A percentile compares a stretch with the other conserved stretches of the same genome.
Evolutionary conservation across 37 sponge, comb jelly and placozoan genomes (phyloP).

Genomic region (Haliclona indistincta): DNA sequence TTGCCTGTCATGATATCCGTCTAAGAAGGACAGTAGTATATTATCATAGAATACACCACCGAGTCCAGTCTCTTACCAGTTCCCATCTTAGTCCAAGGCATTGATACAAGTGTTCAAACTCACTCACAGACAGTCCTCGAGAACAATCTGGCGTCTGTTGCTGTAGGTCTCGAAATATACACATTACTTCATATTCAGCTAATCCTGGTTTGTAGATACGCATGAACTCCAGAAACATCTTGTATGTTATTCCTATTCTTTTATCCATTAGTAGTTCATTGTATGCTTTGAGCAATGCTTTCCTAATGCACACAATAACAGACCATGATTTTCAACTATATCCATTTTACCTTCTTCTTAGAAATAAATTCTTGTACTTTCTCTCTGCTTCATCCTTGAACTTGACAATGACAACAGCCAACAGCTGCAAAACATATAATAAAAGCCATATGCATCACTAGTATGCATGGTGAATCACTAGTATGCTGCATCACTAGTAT

Average conservation of each 20-base stretch:
- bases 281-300: constrained; percentile 58
- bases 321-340: too few species aligned
- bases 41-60: neutral
- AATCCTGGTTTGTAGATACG: constrained; percentile 54
- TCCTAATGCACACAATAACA: constrained; percentile 40
- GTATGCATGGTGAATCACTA: too few species aligned
- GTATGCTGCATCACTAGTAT: too few species aligned
- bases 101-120: constrained; percentile 76
- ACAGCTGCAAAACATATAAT: constrained; percentile 48
- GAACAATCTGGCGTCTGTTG: neutral
- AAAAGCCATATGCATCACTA: too few species aligned
- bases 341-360: constrained; percentile 52
- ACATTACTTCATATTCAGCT: constrained; percentile 77
- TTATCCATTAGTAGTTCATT: constrained; percentile 8
- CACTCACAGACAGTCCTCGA: constrained; percentile 21
- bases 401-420: constrained; percentile 75
- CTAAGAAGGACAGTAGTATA: neutral
- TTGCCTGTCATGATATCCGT: too few species aligned
- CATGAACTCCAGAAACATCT: constrained; percentile 69
- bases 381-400: constrained; percentile 54
- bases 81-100: constrained; percentile 59
- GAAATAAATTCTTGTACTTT: constrained; percentile 68
- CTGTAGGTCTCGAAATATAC: constrained; percentile 71
- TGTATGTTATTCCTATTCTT: constrained; percentile 23
- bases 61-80: constrained; percentile 22